These are phyloP conservation scores for Atopsyche davidsoni DNA, from an alignment of 1,140 invertebrate genomes.

Conservation along the genomic window DNA sequence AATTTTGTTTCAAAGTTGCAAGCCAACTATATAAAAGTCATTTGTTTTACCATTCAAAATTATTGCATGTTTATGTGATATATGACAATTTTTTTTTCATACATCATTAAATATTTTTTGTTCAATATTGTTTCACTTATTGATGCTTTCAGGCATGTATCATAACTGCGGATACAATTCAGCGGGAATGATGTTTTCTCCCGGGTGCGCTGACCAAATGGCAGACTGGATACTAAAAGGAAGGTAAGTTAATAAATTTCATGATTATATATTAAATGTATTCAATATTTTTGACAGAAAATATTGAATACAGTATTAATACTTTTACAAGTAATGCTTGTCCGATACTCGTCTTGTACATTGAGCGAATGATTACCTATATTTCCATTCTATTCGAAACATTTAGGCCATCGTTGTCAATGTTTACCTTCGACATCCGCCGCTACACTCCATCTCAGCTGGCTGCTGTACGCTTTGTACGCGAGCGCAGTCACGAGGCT, in stretches of 20 bases:
- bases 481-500: constrained; percentile 76
- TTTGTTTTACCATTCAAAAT: too few relatives aligned
- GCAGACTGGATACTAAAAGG: constrained; percentile 79
- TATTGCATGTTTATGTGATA: too few relatives aligned
- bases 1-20: too few relatives aligned
- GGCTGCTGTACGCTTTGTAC: constrained; percentile 64
- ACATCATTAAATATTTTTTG: background rate
- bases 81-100: background rate
- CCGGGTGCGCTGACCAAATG: constrained; percentile 76
- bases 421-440: constrained; percentile 80
- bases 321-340: too few relatives aligned
- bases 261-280: background rate
- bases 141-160: constrained; percentile 54
- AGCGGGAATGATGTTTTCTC: constrained; percentile 84
- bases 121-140: background rate
- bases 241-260: constrained; percentile 33
- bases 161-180: constrained; percentile 86
- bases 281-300: background rate
- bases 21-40: too few relatives aligned
- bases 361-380: too few relatives aligned
- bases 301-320: too few relatives aligned
- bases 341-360: too few relatives aligned
- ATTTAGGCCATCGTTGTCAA: constrained; percentile 67
- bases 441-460: constrained; percentile 67
- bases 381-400: constrained; percentile 7